Conservation (phyloP, 2,888 invertebrate species). For the Erynnis tages region DNA sequence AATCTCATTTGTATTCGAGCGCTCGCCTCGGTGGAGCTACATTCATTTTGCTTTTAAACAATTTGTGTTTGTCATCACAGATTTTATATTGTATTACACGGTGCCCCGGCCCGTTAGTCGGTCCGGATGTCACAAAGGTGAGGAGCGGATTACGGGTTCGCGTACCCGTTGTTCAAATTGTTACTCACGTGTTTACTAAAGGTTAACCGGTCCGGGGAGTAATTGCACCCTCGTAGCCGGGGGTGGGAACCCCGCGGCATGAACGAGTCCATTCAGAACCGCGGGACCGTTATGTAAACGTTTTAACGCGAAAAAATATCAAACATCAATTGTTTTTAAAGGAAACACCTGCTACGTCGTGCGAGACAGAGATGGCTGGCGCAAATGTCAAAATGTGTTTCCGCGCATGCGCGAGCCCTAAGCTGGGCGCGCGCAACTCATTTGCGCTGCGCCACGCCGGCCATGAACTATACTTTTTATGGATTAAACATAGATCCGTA, state of each 20-base stretch:
- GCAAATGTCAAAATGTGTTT: constrained; percentile 68
- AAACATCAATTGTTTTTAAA: constrained; percentile 36
- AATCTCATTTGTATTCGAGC: constrained; percentile 72
- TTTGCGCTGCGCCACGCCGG: constrained; percentile 37
- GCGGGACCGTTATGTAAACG: constrained; percentile 54
- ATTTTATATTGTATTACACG: constrained; percentile 43
- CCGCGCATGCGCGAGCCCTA: constrained; percentile 45
- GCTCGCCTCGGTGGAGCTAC: constrained; percentile 50
- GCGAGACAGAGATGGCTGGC: constrained; percentile 30
- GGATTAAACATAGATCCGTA: constrained; percentile 62
- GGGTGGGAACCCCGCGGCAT: constrained; percentile 49
- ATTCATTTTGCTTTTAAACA: constrained; percentile 70
- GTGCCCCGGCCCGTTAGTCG: constrained; percentile 52
- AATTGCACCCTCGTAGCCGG: constrained; percentile 47
- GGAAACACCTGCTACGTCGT: constrained; percentile 58
- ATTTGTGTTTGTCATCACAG: constrained; percentile 68
- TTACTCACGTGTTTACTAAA: constrained; percentile 35
- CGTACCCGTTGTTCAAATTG: constrained; percentile 38
- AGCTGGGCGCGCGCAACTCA: constrained; percentile 37
- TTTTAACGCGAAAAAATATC: constrained; percentile 58
- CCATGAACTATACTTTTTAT: constrained; percentile 74
- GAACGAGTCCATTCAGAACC: constrained; percentile 56
- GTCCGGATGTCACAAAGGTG: constrained; percentile 59
- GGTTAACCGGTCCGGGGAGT: constrained; percentile 43
- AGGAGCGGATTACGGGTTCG: constrained; percentile 55